Base-by-base conservation (phyloP, 2,888 invertebrate genomes). In the Tipula lateralis region DNA sequence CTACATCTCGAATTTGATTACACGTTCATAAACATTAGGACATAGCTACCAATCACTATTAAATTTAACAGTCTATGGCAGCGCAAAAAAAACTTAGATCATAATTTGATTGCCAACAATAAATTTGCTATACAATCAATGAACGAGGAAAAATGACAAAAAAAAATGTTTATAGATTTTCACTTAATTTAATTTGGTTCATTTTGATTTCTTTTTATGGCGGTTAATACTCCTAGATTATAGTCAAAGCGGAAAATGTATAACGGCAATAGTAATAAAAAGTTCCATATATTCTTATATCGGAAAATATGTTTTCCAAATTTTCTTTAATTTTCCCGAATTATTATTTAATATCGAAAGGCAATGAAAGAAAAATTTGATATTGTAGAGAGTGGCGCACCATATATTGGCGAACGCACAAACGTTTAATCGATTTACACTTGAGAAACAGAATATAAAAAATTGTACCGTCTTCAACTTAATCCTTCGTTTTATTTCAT, bases 161-260 rank as follows among this genome's bases (percentile, higher is more conserved):
- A 5, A 66, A 50, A 39, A 19, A 19, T 6, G 16, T 50, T 66
- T 66, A 66, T 66, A 12, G 66, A 24, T 66, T 66, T 66, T 66
- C 66, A 66, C 66, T 66, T 66, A 66, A 66, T 66, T 66, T 66
- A 66, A 66, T 66, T 66, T 66, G 9, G 66, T 19, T 66, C 44
- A 6, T 44, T 44, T n/a, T 13, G 39, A 12, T 5, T 39, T 39
- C 13, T 24, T 66, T 66, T 66, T 66, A 66, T 66, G 66, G 7
- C 66, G 66, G 12, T 66, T 66, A 24, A 7, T 24, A 66, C 66
- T 66, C 12, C 66, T 24, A 66, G 24, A 66, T 66, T 66, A 66
- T 24, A 24, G 66, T 9, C 66, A 24, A 66, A 24, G 66, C 66
- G 66, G 66, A 66, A 66, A 66, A 66, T 24, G 24, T 66, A 24